Evolutionary conservation across 1,140 invertebrate genomes (phyloP).

Genomic region (Pogonomyrmex californicus): DNA sequence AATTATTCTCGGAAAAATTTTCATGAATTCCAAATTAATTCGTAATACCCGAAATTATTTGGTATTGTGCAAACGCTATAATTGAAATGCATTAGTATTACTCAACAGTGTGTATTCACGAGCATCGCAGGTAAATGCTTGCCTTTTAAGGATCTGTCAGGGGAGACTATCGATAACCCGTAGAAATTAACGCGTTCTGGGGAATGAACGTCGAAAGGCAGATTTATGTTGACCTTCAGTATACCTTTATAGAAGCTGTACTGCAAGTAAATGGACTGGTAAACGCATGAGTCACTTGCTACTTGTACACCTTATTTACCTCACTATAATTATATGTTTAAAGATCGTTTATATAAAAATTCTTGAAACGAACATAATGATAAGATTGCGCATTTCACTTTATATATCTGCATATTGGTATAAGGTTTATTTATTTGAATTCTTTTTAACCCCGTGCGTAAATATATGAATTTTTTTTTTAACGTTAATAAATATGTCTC

Average conservation of each 20-base stretch:
- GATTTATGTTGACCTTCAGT: constrained; percentile 64
- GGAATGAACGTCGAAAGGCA: constrained; percentile 61
- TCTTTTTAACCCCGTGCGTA: neutral
- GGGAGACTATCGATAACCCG: constrained; percentile 50
- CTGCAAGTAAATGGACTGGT: constrained; percentile 19
- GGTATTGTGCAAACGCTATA: neutral
- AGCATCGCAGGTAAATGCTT: neutral
- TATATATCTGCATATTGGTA: neutral
- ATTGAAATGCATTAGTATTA: neutral
- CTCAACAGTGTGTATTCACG: constrained; percentile 25
- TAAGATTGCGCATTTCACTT: constrained; percentile 6
- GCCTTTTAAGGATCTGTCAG: constrained; percentile 63
- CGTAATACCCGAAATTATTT: neutral
- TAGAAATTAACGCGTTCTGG: constrained; percentile 68
- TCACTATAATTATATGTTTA: constrained; percentile 15
- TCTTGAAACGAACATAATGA: neutral
- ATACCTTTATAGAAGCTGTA: constrained; percentile 26
- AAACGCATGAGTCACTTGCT: constrained; percentile 42
- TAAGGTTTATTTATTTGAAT: constrained; percentile 18
- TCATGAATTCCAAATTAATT: neutral
- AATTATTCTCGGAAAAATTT: neutral
- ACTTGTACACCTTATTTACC: constrained; percentile 32
- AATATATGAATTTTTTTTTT: no score
- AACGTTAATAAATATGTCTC: no score
- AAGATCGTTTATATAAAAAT: constrained; percentile 27